Conservation (phyloP, 2,888 invertebrate genomes). For the Sphaeridia pumilis region DNA sequence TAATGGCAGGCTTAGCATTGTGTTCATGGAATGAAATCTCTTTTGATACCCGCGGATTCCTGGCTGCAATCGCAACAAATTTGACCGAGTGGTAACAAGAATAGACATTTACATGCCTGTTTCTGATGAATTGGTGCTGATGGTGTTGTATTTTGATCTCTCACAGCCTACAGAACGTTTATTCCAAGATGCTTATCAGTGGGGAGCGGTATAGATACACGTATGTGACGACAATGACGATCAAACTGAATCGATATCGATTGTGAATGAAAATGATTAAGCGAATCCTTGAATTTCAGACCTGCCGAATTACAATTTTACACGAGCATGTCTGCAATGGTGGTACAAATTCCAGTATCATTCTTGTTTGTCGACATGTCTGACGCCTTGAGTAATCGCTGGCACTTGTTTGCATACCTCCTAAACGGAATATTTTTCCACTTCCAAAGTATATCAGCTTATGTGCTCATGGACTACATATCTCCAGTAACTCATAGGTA, state of each 20-base stretch:
- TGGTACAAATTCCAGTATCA: conserved; percentile 59
- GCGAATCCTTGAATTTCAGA: no score
- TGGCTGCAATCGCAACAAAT: conserved; percentile 65
- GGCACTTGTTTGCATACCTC: conserved; percentile 48
- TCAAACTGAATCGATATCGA: no score
- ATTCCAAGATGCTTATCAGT: conserved; percentile 63
- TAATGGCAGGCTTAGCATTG: conserved; percentile 62
- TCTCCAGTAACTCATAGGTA: conserved; percentile 68
- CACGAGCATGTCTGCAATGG: conserved; percentile 59
- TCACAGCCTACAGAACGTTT: conserved; percentile 60
- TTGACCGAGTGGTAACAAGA: conserved; percentile 53
- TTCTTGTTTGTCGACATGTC: conserved; percentile 53
- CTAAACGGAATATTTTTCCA: conserved; percentile 65
- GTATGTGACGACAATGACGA: no score
- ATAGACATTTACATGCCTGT: not conserved
- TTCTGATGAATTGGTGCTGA: no score
- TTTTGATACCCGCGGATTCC: conserved; percentile 58
- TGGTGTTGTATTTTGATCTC: no score
- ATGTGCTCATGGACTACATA: conserved; percentile 66
- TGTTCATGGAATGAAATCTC: conserved; percentile 66
- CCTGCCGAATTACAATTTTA: conserved; percentile 69
- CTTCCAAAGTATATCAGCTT: conserved; percentile 67
- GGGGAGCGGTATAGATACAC: conserved; percentile 61
- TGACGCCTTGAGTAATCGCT: conserved; percentile 43
- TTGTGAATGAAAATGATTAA: no score